These are phyloP conservation scores for Pachymerium ferrugineum DNA, from an alignment of 2,888 invertebrate genomes.

Conservation along the genomic window DNA sequence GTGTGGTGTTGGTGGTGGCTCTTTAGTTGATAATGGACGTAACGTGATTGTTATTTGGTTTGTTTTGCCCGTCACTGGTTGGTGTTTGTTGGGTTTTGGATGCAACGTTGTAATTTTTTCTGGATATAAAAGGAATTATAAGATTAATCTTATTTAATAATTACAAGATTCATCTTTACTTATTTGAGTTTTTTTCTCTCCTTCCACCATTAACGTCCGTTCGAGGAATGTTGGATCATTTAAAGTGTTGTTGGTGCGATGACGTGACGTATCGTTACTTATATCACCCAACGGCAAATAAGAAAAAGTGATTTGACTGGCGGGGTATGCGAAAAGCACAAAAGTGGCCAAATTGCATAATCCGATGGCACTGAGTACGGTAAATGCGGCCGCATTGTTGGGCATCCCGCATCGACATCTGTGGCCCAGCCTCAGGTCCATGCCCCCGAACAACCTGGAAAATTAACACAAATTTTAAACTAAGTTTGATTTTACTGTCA, in stretches of 20 bases:
- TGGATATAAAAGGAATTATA: too few relatives aligned
- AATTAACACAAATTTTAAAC: background rate
- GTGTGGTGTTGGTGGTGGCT: constrained; percentile 6
- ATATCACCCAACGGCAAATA: constrained; percentile 4
- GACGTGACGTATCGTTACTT: constrained; percentile 14
- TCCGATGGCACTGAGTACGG: constrained; percentile 45
- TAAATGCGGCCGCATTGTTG: constrained; percentile 36
- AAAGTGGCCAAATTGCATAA: constrained; percentile 53
- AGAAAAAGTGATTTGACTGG: constrained; percentile 12
- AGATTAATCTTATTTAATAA: background rate
- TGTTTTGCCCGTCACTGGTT: background rate
- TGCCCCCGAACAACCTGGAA: background rate
- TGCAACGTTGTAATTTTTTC: constrained; percentile 1
- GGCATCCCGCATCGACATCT: constrained; percentile 31
- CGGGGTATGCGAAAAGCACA: constrained; percentile 38
- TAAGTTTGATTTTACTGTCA: background rate
- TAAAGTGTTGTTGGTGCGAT: background rate
- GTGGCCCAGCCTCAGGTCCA: background rate
- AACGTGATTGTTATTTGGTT: background rate
- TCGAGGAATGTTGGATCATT: background rate
- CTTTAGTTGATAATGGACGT: background rate
- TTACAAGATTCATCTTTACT: too few relatives aligned
- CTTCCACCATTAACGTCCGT: background rate
- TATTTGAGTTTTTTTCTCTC: background rate
- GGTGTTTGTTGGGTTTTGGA: background rate